These are phyloP conservation scores for Galerucella nymphaeae DNA, from an alignment of 2,888 invertebrate genomes.

Conservation along the genomic window DNA sequence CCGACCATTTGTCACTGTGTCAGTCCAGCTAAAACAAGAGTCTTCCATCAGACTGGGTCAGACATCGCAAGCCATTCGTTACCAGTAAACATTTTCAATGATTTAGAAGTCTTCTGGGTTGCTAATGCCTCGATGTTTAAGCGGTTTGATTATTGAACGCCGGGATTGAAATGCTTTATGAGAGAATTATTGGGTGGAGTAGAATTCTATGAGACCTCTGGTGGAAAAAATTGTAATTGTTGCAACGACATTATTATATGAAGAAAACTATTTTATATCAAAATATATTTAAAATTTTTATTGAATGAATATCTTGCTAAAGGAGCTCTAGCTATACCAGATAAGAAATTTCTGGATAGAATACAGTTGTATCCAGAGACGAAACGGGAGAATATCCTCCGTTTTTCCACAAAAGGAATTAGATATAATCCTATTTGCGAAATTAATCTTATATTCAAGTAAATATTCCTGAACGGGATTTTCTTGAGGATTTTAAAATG, in stretches of 20 bases:
- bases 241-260: too few relatives aligned
- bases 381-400: neutral
- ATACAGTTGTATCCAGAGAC: neutral
- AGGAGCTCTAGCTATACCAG: too few relatives aligned
- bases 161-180: conserved; percentile 11
- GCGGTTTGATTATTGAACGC: conserved; percentile 27
- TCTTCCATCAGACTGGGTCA: conserved; percentile 55
- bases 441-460: neutral
- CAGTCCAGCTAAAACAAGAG: conserved; percentile 55
- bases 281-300: too few relatives aligned
- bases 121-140: conserved; percentile 7
- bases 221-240: too few relatives aligned
- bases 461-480: neutral
- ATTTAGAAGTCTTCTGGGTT: conserved; percentile 30
- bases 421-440: neutral
- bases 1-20: conserved; percentile 58
- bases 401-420: neutral
- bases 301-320: too few relatives aligned
- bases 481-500: neutral
- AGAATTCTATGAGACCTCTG: too few relatives aligned
- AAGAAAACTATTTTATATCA: too few relatives aligned
- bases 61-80: conserved; percentile 24
- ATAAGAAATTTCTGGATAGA: too few relatives aligned
- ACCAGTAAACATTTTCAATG: conserved; percentile 33
- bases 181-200: neutral